Conservation (phyloP, 2,888 invertebrate species). For the Camponotus fellah region DNA sequence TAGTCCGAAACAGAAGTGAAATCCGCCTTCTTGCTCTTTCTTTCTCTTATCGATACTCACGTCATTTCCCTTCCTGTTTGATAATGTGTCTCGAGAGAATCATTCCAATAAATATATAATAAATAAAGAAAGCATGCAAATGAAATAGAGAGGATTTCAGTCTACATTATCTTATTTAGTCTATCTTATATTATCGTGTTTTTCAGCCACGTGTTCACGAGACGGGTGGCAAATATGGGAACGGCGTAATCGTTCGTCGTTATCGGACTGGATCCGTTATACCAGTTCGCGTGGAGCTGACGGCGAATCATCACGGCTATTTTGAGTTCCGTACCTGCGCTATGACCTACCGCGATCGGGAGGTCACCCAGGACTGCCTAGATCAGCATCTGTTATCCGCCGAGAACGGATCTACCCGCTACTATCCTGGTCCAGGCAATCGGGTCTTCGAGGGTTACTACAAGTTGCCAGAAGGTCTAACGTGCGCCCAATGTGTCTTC, state of each 20-base stretch:
- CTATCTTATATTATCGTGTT: neutral
- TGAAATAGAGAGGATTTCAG: neutral
- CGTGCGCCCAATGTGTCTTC: slow-evolving; percentile 93
- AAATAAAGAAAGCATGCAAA: neutral
- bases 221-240: slow-evolving; percentile 93
- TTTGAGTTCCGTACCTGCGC: slow-evolving; percentile 95
- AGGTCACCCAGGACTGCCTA: slow-evolving; percentile 92
- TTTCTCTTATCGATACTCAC: neutral
- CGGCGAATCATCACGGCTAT: slow-evolving; percentile 95
- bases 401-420: slow-evolving; percentile 88
- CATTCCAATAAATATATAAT: neutral
- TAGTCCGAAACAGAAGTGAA: slow-evolving; percentile 34
- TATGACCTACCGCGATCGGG: slow-evolving; percentile 88
- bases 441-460: slow-evolving; percentile 93
- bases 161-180: neutral
- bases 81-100: neutral
- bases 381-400: slow-evolving; percentile 90
- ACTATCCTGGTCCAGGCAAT: slow-evolving; percentile 92
- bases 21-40: slow-evolving; percentile 27
- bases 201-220: slow-evolving; percentile 92
- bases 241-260: slow-evolving; percentile 93
- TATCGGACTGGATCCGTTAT: slow-evolving; percentile 91
- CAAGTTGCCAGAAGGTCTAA: slow-evolving; percentile 88
- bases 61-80: neutral
- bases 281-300: slow-evolving; percentile 93